Evolutionary conservation across 2,888 invertebrate species (phyloP), one percentile per base, ranked within the genome.

Genomic region (Thecocarcelia acutangulata): DNA sequence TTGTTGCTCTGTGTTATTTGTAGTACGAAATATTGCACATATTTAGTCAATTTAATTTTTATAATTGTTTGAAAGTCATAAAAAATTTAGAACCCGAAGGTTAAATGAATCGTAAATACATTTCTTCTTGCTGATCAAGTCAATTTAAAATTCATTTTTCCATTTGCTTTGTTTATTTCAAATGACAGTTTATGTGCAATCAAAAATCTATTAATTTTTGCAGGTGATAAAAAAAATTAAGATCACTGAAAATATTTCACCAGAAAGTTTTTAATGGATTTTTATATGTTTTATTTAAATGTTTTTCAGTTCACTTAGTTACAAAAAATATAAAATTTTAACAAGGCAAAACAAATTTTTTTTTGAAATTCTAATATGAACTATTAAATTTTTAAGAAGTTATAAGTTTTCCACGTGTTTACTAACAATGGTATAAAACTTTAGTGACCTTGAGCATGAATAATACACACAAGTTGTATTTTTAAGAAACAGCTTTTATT

Each of bases 51-150:
- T 37, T 66, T 72, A 21, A 50, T 72, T 66, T 44, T 37, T 24
- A n/a, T 42, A 15, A 19, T 28, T 42, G 24, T 69, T 59, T 54
- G 42, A 15, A 48, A 74, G 33, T 73, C 61, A 56, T 42, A 61
- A 37, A 70, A n/a, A 44, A 66, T 75, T 76, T 15, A 17, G 19
- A 28, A 54, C 46, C 13, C 72, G 59, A 81, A 81, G 80, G 80
- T 76, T 44, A 81, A 76, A 46, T 63, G 37, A 46, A 72, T 72
- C 72, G 61, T 81, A 81, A 76, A 76, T 15, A 50, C 64, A 44
- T 59, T 42, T 54, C 12, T 33, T 19, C 42, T 40, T 42, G 24
- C 42, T 28, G n/a, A 3, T 37, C 40, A 59, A 13, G 12, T 54
- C 44, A 13, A 28, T 52, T 54, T 28, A 5, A 24, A 40, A 50